These are phyloP conservation scores for Montifringilla adamsi DNA, from an alignment of 2,113 vertebrate genomes.

Conservation along the genomic window DNA sequence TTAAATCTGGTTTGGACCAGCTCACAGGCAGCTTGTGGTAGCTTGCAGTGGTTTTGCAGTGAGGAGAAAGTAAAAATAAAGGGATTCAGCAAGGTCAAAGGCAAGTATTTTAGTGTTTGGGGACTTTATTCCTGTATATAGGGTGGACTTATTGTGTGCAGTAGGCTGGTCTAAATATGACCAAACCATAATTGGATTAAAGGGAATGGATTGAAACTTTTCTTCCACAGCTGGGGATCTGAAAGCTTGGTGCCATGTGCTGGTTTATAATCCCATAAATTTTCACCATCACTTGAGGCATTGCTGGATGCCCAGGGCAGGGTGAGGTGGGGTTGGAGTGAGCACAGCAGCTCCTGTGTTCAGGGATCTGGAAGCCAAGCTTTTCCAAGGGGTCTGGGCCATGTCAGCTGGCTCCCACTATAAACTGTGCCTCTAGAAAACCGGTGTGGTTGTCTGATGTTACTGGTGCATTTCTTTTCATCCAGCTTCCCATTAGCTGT, in stretches of 20 bases:
- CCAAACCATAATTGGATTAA: background rate
- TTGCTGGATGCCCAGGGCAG: background rate
- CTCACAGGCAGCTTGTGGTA: background rate
- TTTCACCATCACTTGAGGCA: background rate
- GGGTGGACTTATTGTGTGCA: background rate
- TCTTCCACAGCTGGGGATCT: background rate
- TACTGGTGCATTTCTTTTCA: background rate
- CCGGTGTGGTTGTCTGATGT: background rate
- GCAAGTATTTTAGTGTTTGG: background rate
- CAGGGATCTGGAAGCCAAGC: background rate
- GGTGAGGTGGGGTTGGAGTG: background rate
- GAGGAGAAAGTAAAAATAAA: background rate
- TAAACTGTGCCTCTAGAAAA: background rate
- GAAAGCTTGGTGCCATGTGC: background rate
- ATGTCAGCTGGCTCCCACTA: background rate
- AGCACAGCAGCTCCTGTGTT: background rate
- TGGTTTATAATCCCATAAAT: background rate
- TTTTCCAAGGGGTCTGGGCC: background rate
- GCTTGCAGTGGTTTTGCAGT: background rate
- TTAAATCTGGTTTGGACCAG: background rate
- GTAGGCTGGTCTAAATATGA: background rate
- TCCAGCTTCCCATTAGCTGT: background rate
- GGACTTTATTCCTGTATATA: background rate
- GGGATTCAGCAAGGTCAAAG: background rate
- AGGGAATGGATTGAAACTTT: background rate